Conservation (phyloP, 2,113 vertebrate genomes). For the Chrysochloris asiatica region DNA sequence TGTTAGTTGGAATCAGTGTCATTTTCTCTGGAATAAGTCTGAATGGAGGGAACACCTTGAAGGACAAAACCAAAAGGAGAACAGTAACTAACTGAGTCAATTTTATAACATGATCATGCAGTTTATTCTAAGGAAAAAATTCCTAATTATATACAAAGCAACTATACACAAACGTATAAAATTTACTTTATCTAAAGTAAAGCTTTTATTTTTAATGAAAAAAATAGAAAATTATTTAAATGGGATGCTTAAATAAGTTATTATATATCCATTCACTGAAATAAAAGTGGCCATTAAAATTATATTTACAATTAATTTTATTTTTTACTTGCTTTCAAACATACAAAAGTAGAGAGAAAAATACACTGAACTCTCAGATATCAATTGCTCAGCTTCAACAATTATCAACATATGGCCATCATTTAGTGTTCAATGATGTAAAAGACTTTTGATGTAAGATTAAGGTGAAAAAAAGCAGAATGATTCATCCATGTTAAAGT, state of each 20-base stretch:
- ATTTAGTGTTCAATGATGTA: background rate
- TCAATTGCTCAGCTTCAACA: background rate
- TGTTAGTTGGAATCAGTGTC: conserved; percentile 76
- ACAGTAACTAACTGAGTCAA: background rate
- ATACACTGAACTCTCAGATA: background rate
- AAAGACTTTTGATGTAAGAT: conserved; percentile 21
- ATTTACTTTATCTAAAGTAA: background rate
- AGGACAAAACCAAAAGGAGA: conserved; percentile 16
- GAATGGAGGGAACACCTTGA: conserved; percentile 83
- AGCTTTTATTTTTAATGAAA: conserved; percentile 37
- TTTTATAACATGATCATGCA: background rate
- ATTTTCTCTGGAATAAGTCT: conserved; percentile 81
- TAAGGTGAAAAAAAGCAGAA: background rate
- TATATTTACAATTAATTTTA: conserved; percentile 9
- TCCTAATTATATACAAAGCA: background rate
- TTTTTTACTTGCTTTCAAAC: background rate
- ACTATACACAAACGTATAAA: background rate
- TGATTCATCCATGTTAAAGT: background rate
- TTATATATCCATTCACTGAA: background rate
- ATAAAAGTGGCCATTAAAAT: conserved; percentile 37
- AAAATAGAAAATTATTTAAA: conserved; percentile 3
- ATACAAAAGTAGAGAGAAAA: background rate
- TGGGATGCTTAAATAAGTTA: conserved; percentile 31
- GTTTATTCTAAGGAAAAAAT: background rate
- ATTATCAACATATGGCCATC: background rate